Evolutionary conservation across 92 coral and sea anemone species (phyloP).

Genomic region (Heliopora coerulea): DNA sequence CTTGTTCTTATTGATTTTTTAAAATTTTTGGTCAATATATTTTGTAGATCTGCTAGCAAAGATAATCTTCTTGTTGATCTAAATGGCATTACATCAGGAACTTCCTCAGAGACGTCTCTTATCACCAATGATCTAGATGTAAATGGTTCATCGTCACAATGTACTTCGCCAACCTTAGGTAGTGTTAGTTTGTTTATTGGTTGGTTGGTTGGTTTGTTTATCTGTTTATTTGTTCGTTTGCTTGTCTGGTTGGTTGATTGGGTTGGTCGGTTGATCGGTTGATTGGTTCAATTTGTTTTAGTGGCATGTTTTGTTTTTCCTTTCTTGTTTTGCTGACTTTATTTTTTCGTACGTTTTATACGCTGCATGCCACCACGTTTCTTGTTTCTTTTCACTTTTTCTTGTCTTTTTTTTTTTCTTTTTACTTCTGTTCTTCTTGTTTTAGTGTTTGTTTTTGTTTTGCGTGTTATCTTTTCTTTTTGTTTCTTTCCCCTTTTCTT

Average conservation of each 20-base stretch:
- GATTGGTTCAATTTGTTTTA: too few relatives aligned
- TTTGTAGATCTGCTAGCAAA: slow-evolving; percentile 70
- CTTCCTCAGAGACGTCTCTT: slow-evolving; percentile 43
- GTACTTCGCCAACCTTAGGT: slow-evolving; percentile 30
- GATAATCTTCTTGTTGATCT: slow-evolving; percentile 85
- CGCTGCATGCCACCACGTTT: too few relatives aligned
- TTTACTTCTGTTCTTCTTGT: too few relatives aligned
- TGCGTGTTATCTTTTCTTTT: too few relatives aligned
- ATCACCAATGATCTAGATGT: slow-evolving; percentile 16
- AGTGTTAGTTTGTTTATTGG: background rate
- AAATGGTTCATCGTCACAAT: slow-evolving; percentile 7
- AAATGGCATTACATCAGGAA: slow-evolving; percentile 51
- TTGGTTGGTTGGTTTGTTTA: background rate
- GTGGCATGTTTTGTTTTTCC: too few relatives aligned
- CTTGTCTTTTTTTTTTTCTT: too few relatives aligned
- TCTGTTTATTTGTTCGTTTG: background rate
- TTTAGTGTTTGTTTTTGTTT: too few relatives aligned
- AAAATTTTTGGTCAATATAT: background rate
- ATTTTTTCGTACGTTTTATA: too few relatives aligned
- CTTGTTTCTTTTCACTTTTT: too few relatives aligned
- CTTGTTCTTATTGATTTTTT: background rate
- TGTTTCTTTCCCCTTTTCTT: too few relatives aligned
- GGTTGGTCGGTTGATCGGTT: too few relatives aligned
- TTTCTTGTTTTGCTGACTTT: too few relatives aligned
- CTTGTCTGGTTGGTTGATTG: background rate